Percentiles rank a stretch among this genome's conserved stretches.
These are phyloP conservation scores for Lasius platythorax DNA, from an alignment of 2,888 invertebrate genomes.

Conservation along the genomic window DNA sequence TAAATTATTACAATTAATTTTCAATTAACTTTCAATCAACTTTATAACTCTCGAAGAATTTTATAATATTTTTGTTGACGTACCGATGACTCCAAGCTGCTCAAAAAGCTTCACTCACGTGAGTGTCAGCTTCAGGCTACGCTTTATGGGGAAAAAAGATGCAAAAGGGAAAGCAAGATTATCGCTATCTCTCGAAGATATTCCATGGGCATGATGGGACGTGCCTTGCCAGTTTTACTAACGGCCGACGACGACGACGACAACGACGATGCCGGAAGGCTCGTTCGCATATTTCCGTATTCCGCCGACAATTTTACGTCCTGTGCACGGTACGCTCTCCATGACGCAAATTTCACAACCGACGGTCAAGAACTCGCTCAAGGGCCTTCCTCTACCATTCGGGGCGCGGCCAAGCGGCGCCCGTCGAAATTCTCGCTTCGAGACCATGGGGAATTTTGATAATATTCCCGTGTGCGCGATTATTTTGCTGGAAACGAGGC, in stretches of 20 bases:
- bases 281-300: conserved; percentile 78
- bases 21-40: not conserved
- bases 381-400: conserved; percentile 24
- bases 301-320: conserved; percentile 78
- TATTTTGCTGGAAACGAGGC: conserved; percentile 19
- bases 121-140: not conserved
- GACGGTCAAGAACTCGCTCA: conserved; percentile 38
- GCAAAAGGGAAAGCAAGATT: conserved; percentile 45
- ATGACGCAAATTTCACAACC: conserved; percentile 42
- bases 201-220: conserved; percentile 74
- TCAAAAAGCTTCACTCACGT: not conserved
- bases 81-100: not conserved
- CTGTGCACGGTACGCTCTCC: conserved; percentile 59
- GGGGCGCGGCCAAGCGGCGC: conserved; percentile 11
- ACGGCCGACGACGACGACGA: conserved; percentile 69
- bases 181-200: conserved; percentile 67
- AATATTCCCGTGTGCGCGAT: conserved; percentile 9
- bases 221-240: conserved; percentile 76
- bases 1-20: not conserved
- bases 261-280: conserved; percentile 69
- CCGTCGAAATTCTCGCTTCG: conserved; percentile 34
- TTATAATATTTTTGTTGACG: not conserved
- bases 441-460: conserved; percentile 43
- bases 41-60: not conserved
- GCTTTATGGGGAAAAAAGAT: not conserved